These are phyloP conservation scores for Nematolebias whitei DNA, from an alignment of 2,113 vertebrate genomes.

Conservation along the genomic window DNA sequence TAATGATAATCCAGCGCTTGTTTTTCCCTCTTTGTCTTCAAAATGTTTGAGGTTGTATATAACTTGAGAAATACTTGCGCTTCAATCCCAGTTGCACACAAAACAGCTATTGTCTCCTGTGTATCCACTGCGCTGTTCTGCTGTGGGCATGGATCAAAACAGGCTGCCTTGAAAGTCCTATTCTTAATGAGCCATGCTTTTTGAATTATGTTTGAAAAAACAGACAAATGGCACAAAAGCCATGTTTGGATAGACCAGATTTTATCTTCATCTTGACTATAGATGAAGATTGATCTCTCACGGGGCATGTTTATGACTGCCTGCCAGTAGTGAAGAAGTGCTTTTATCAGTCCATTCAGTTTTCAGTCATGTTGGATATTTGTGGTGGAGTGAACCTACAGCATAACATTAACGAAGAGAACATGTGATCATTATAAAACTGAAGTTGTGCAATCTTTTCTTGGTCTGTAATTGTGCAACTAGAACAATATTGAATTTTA, in stretches of 20 bases:
- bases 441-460: background rate
- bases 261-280: slow-evolving; percentile 47
- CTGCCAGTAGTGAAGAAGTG: slow-evolving; percentile 29
- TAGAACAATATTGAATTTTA: background rate
- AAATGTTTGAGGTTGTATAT: slow-evolving; percentile 71
- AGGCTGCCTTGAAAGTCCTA: slow-evolving; percentile 50
- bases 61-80: slow-evolving; percentile 54
- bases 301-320: slow-evolving; percentile 27
- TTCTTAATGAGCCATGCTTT: slow-evolving; percentile 71
- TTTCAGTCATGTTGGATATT: slow-evolving; percentile 31
- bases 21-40: slow-evolving; percentile 49
- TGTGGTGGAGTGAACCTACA: slow-evolving; percentile 15
- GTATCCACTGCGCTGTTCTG: slow-evolving; percentile 45
- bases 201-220: slow-evolving; percentile 68
- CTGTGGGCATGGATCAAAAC: slow-evolving; percentile 56
- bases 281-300: slow-evolving; percentile 34
- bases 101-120: slow-evolving; percentile 51
- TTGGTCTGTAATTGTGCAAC: background rate
- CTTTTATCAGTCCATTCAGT: slow-evolving; percentile 18
- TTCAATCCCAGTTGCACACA: slow-evolving; percentile 47
- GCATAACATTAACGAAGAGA: slow-evolving; percentile 6
- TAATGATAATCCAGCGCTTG: slow-evolving; percentile 43
- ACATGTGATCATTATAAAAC: background rate
- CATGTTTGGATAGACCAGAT: slow-evolving; percentile 62
- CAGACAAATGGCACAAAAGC: slow-evolving; percentile 55